A percentile compares a stretch with the other conserved stretches of the same genome.
Evolutionary conservation across 2,888 invertebrate genomes (phyloP).

Genomic region (Zygaena filipendulae): DNA sequence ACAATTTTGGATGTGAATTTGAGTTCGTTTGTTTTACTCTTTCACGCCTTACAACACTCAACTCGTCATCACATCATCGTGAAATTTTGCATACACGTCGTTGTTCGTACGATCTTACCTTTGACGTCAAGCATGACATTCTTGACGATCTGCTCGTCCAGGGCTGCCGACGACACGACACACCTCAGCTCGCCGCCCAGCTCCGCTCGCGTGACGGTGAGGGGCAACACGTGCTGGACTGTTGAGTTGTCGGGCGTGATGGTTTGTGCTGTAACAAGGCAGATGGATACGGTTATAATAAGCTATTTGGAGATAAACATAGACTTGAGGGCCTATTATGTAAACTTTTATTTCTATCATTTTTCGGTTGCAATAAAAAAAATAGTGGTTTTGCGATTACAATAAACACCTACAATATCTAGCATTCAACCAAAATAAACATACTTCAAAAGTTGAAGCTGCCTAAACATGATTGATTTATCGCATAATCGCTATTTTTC

Average conservation of each 20-base stretch:
- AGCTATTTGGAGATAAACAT: neutral
- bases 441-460: no score
- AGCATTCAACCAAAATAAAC: no score
- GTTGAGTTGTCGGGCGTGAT: slow-evolving; percentile 43
- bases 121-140: slow-evolving; percentile 76
- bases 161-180: slow-evolving; percentile 75
- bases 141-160: slow-evolving; percentile 69
- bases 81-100: no score
- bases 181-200: slow-evolving; percentile 78
- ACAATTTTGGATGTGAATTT: no score
- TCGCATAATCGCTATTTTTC: no score
- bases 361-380: neutral
- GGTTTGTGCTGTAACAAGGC: slow-evolving; percentile 43
- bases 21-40: no score
- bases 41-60: no score
- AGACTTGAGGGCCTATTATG: neutral
- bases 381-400: neutral
- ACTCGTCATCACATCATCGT: no score
- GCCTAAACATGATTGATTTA: no score
- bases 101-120: no score
- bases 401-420: no score
- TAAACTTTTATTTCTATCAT: neutral
- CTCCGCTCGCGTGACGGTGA: slow-evolving; percentile 77
- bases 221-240: slow-evolving; percentile 43
- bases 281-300: no score